Conservation (phyloP, 2,888 invertebrate species). For the Conomelus anceps region DNA sequence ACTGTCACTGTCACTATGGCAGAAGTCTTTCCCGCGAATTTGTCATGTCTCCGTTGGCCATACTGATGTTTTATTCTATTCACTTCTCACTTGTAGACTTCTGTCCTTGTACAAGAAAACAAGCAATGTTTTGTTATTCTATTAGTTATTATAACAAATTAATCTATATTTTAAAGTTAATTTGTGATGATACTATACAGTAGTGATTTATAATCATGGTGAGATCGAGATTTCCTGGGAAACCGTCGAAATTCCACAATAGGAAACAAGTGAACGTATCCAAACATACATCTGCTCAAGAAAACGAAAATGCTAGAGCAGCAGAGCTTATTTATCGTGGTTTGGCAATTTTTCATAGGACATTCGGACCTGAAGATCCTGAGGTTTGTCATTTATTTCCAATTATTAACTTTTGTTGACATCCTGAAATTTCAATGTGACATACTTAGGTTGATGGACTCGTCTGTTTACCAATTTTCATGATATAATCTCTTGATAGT, state of each 20-base stretch:
- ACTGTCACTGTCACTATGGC: background rate
- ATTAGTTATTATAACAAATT: conserved; percentile 6
- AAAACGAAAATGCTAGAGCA: conserved; percentile 46
- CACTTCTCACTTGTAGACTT: conserved; percentile 7
- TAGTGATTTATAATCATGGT: conserved; percentile 52
- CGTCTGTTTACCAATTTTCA: background rate
- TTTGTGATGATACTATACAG: background rate
- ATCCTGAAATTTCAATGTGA: background rate
- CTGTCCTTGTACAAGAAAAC: conserved; percentile 29
- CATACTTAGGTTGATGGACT: background rate
- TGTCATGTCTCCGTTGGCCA: conserved; percentile 18
- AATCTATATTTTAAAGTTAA: background rate
- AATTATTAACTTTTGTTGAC: background rate
- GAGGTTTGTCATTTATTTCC: conserved; percentile 31
- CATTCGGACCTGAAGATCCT: conserved; percentile 43
- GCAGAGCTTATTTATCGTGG: conserved; percentile 46
- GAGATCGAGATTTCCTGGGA: conserved; percentile 80
- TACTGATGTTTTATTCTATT: conserved; percentile 16
- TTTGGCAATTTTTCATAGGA: conserved; percentile 43
- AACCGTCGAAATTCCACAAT: conserved; percentile 79
- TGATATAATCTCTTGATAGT: background rate
- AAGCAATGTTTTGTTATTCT: conserved; percentile 22
- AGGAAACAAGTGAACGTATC: conserved; percentile 78
- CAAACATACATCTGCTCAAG: conserved; percentile 50
- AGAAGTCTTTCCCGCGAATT: conserved; percentile 25